Evolutionary conservation across 2,113 vertebrate genomes (phyloP).

Genomic region (Fregata magnificens): DNA sequence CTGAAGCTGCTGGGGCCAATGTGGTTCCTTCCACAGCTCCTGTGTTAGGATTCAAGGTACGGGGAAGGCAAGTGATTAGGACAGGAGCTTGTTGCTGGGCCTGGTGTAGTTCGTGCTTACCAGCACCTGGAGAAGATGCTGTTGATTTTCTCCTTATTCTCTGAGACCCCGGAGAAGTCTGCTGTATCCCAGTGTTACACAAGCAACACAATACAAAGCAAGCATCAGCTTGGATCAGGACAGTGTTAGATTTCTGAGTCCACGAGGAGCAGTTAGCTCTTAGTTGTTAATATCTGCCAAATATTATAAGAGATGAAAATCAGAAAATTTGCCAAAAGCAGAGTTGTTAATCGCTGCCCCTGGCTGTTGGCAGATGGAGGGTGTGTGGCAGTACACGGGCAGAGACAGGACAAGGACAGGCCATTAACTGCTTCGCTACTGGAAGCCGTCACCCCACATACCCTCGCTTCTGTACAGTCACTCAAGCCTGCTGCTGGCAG

Average conservation of each 20-base stretch:
- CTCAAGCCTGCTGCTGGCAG: not conserved
- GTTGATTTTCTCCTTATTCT: not conserved
- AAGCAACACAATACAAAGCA: not conserved
- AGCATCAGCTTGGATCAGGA: not conserved
- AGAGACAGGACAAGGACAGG: not conserved
- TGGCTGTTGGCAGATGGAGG: constrained; percentile 1
- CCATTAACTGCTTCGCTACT: not conserved
- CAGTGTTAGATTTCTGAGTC: not conserved
- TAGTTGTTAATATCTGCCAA: not conserved
- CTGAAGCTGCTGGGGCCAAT: not conserved
- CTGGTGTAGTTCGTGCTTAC: not conserved
- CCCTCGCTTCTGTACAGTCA: not conserved
- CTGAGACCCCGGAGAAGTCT: not conserved
- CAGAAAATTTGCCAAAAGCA: not conserved
- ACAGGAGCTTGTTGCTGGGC: not conserved
- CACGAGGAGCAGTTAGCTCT: not conserved
- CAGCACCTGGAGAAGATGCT: not conserved
- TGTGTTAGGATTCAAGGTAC: not conserved
- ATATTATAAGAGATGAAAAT: not conserved
- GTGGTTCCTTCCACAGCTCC: not conserved
- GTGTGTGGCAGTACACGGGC: not conserved
- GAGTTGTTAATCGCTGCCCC: not conserved
- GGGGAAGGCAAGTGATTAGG: not conserved
- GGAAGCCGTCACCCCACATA: not conserved
- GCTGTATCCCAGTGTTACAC: not conserved